A percentile compares a stretch with the other conserved stretches of the same genome.
phyloP scores from a whole-genome alignment of 2,888 invertebrate genomes.

The Stenotaenia linearis region DNA sequence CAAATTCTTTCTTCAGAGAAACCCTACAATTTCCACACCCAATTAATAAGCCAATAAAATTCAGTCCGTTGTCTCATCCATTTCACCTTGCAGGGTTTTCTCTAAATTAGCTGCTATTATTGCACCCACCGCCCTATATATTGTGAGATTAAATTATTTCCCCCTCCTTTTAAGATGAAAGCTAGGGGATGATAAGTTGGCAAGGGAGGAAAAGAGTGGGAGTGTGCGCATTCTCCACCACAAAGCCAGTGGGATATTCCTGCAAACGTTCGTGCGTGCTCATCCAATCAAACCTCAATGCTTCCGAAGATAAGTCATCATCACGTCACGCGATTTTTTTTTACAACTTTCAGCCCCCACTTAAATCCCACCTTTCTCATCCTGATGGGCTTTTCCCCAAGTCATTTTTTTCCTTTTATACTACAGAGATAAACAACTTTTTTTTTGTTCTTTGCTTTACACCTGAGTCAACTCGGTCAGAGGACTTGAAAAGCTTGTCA shows the following conservation, averaged over 20 bases:
- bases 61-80: conserved; percentile 1
- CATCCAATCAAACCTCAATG: conserved; percentile 21
- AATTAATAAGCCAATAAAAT: conserved; percentile 2
- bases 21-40: not conserved
- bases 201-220: not conserved
- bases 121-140: conserved; percentile 2
- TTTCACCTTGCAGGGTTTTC: not conserved
- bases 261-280: not conserved
- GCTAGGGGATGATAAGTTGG: not conserved
- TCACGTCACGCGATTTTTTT: conserved; percentile 6
- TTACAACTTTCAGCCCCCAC: not conserved
- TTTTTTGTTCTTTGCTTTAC: conserved; percentile 5
- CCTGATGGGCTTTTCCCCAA: not conserved
- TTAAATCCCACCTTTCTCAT: conserved; percentile 20
- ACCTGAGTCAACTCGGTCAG: conserved; percentile 21
- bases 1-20: not conserved
- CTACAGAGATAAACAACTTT: not conserved
- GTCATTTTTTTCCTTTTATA: not conserved
- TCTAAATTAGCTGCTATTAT: conserved; percentile 6
- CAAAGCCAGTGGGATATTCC: not conserved
- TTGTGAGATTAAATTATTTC: conserved; percentile 19
- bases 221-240: not conserved
- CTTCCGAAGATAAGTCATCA: not conserved
- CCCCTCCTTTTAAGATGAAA: not conserved
- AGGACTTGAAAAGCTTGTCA: not conserved